Conservation (phyloP, 2,113 vertebrate species). For the Bucco capensis region DNA sequence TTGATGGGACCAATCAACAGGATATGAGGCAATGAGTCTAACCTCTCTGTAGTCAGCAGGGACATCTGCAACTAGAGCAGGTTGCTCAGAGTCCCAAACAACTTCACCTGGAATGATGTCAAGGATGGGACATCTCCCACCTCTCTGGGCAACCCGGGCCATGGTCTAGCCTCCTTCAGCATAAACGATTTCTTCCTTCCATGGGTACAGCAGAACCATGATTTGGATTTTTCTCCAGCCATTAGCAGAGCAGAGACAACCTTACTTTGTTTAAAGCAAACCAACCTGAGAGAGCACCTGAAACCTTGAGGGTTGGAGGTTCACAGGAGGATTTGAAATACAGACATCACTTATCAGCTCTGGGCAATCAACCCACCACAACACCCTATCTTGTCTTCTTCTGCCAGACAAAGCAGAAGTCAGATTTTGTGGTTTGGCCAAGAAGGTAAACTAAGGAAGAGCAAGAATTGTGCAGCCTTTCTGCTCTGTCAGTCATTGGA, state of each 20-base stretch:
- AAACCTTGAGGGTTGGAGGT: conserved; percentile 15
- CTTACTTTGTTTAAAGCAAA: not conserved
- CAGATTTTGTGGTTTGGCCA: conserved; percentile 62
- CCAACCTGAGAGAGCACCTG: conserved; percentile 7
- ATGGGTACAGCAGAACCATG: not conserved
- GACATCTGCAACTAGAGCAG: not conserved
- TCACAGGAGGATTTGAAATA: not conserved
- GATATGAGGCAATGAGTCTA: not conserved
- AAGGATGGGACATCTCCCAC: not conserved
- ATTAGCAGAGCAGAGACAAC: not conserved
- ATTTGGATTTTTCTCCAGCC: not conserved
- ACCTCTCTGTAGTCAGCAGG: not conserved
- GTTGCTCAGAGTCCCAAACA: not conserved
- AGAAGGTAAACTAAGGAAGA: conserved; percentile 33
- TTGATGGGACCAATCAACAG: too few species aligned
- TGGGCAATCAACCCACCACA: conserved; percentile 56
- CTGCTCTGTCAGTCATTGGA: conserved; percentile 63
- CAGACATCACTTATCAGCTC: conserved; percentile 55
- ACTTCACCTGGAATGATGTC: not conserved
- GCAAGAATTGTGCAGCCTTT: conserved; percentile 56
- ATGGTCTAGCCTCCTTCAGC: not conserved
- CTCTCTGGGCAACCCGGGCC: not conserved
- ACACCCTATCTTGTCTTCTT: conserved; percentile 45
- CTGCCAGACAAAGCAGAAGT: conserved; percentile 70
- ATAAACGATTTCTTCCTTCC: not conserved